Percentiles rank a stretch among this genome's conserved stretches.
phyloP scores from a whole-genome alignment of 1,140 invertebrate genomes.

The Apis cerana region DNA sequence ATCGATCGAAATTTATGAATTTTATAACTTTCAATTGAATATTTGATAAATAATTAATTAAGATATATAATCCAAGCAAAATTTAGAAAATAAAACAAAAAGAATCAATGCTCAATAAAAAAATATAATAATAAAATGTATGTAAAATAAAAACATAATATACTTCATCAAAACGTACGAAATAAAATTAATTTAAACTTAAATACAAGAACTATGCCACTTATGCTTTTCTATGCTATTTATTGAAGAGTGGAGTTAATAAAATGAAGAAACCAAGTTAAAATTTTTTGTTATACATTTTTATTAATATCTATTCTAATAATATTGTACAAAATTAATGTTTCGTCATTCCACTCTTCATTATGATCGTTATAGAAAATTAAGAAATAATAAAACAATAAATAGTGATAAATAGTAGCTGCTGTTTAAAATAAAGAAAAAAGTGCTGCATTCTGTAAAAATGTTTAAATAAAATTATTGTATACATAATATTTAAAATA shows the following conservation, averaged over 20 bases:
- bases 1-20: not conserved
- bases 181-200: slow-evolving; percentile 32
- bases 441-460: slow-evolving; percentile 70
- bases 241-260: slow-evolving; percentile 66
- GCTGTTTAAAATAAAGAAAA: slow-evolving; percentile 51
- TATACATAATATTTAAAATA: slow-evolving; percentile 45
- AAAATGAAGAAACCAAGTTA: slow-evolving; percentile 35
- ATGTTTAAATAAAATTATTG: slow-evolving; percentile 60
- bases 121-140: slow-evolving; percentile 36
- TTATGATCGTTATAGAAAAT: slow-evolving; percentile 55
- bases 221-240: slow-evolving; percentile 54
- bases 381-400: slow-evolving; percentile 70
- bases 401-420: slow-evolving; percentile 65
- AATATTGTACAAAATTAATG: slow-evolving; percentile 65
- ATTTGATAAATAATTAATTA: not conserved
- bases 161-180: slow-evolving; percentile 26
- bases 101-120: slow-evolving; percentile 37
- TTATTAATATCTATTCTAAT: slow-evolving; percentile 50
- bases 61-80: slow-evolving; percentile 4
- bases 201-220: slow-evolving; percentile 59
- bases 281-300: slow-evolving; percentile 48
- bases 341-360: slow-evolving; percentile 68
- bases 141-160: slow-evolving; percentile 36
- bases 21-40: not conserved
- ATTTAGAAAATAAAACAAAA: slow-evolving; percentile 30